These are phyloP conservation scores for Catostylus mosaicus DNA, from an alignment of 30 jellyfish, hydroid and myxozoan genomes.

Conservation along the genomic window DNA sequence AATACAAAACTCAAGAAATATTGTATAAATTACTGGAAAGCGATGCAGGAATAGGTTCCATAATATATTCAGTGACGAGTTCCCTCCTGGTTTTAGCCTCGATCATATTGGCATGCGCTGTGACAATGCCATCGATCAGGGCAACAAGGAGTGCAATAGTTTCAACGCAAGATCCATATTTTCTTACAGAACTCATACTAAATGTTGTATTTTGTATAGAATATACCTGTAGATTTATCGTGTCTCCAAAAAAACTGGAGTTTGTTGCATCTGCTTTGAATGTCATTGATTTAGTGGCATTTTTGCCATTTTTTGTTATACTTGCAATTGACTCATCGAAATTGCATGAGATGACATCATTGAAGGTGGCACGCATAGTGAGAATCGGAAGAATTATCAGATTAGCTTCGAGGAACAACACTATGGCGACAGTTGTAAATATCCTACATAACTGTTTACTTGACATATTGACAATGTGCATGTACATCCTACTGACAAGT, in stretches of 20 bases:
- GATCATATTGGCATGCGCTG: conserved; percentile 34
- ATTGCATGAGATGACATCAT: conserved; percentile 29
- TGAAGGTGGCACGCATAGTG: conserved; percentile 49
- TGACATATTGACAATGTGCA: conserved; percentile 58
- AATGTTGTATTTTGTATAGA: conserved; percentile 49
- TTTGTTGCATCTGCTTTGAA: conserved; percentile 47
- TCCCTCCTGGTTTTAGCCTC: conserved; percentile 32
- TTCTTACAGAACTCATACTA: conserved; percentile 20
- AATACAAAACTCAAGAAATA: conserved; percentile 14
- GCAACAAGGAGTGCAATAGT: neutral
- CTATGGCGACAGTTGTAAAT: conserved; percentile 47
- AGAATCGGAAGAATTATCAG: conserved; percentile 68
- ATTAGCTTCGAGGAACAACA: conserved; percentile 34
- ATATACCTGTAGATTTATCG: conserved; percentile 33
- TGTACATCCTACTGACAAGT: conserved; percentile 45
- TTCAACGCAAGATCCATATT: conserved; percentile 26
- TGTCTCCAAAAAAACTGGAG: conserved; percentile 41
- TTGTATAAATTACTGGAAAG: conserved; percentile 33
- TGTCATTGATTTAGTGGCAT: conserved; percentile 54
- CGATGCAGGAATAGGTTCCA: conserved; percentile 1
- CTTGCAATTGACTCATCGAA: conserved; percentile 31
- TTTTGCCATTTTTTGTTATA: conserved; percentile 48
- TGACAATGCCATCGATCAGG: conserved; percentile 43
- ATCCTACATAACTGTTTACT: conserved; percentile 43
- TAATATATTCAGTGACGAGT: neutral